Conservation (phyloP, 2,888 invertebrate species). For the Coenonympha arcania region DNA sequence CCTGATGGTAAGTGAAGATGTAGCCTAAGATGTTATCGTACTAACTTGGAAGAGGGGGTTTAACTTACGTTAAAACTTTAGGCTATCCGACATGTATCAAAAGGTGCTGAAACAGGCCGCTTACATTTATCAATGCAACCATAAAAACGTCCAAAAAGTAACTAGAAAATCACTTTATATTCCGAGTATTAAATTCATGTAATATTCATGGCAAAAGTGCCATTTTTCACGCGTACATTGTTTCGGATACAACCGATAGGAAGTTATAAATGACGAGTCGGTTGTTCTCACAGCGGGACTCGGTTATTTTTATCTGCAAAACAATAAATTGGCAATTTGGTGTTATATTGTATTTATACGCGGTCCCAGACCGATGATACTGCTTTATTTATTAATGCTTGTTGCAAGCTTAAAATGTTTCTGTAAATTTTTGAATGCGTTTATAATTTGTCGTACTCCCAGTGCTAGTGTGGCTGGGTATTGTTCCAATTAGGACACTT, state of each 20-base stretch:
- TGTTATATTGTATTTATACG: conserved; percentile 16
- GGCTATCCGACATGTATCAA: too few relatives aligned
- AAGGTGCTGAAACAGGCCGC: too few relatives aligned
- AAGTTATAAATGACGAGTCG: conserved; percentile 48
- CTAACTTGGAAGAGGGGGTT: too few relatives aligned
- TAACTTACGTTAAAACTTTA: too few relatives aligned
- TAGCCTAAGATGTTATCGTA: too few relatives aligned
- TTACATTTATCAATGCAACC: too few relatives aligned
- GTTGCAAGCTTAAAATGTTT: background rate
- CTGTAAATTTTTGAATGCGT: background rate
- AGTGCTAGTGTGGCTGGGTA: too few relatives aligned
- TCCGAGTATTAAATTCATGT: conserved; percentile 1
- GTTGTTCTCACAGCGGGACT: conserved; percentile 28
- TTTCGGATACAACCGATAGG: conserved; percentile 46
- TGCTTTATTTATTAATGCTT: conserved; percentile 15
- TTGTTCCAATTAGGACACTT: too few relatives aligned
- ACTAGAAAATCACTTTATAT: conserved; percentile 3
- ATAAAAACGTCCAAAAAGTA: background rate
- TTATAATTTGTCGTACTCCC: too few relatives aligned
- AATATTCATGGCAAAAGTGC: conserved; percentile 14
- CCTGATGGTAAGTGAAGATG: too few relatives aligned
- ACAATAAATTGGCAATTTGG: conserved; percentile 27
- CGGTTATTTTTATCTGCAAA: conserved; percentile 20
- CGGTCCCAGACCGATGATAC: conserved; percentile 17
- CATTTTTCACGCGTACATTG: conserved; percentile 33